Conservation (phyloP, 2,113 vertebrate species). For the Centropristis striata region DNA sequence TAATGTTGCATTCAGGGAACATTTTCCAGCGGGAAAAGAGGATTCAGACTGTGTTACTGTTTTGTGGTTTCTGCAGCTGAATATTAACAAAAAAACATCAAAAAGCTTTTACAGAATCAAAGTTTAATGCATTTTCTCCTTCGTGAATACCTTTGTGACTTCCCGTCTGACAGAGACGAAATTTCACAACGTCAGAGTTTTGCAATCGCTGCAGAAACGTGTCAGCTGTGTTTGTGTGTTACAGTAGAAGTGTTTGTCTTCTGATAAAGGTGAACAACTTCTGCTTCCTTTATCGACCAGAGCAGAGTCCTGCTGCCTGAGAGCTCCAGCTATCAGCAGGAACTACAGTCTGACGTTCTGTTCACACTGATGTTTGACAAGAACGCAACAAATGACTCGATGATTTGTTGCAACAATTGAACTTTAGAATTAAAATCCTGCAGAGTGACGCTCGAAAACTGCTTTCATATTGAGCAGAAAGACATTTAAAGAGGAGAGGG, state of each 20-base stretch:
- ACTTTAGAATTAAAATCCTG: not conserved
- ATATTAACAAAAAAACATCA: not conserved
- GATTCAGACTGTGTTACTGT: not conserved
- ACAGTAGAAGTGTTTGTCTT: not conserved
- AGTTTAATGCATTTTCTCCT: not conserved
- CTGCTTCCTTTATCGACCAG: constrained; percentile 7
- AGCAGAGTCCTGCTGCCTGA: not conserved
- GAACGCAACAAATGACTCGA: not conserved
- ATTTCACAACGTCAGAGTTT: not conserved
- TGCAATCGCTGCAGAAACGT: not conserved
- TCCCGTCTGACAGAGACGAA: not conserved
- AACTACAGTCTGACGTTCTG: not conserved
- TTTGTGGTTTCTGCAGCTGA: not conserved
- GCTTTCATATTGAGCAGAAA: not conserved
- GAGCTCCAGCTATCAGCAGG: not conserved
- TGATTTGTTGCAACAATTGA: not conserved
- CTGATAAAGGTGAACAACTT: constrained; percentile 7
- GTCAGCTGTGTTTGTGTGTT: not conserved
- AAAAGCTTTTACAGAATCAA: not conserved
- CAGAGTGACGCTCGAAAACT: not conserved
- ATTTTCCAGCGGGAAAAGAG: not conserved
- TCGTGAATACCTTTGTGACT: not conserved
- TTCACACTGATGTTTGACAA: no score
- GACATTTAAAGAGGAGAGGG: not conserved
- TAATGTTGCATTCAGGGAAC: not conserved